Base-by-base conservation (phyloP, 1,140 invertebrate genomes). In the Nasonia vitripennis region DNA sequence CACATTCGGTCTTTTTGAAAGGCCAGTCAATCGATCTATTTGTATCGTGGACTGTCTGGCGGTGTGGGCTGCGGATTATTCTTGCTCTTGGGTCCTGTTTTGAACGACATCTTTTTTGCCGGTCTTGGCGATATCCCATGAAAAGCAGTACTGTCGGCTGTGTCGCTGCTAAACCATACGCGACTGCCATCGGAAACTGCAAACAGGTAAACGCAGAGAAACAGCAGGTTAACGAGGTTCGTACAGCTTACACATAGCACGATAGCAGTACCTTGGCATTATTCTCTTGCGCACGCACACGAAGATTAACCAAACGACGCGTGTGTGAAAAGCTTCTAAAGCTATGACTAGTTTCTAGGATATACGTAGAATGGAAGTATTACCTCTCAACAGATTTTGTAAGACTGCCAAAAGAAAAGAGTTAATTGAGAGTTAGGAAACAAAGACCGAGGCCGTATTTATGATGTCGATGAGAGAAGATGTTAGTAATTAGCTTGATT, bases 41-140 rank as follows among this genome's bases (percentile, higher is more conserved):
- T 93, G 81, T 93, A 93, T 88, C 92, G 90, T 20, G 93, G 93
- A 90, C 93, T 93, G 78, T 93, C 93, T 7, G 93, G 93, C 37
- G 93, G 93, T 9, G 93, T 93, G 0, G 91, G 87, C 82, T 93
- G 92, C 9, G 91, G 85, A 81, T 87, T 90, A 48, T 89, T 87
- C 70, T 89, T 92, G 78, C 91, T 91, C 78, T 93, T 93, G 34
- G 92, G 90, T 68, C 92, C 92, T 12, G 91, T 91, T 82, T 93
- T 93, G 84, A 94, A 94, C 20, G 93, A 94, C 91, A 94, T 92
- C 87, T 94, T 94, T 86, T 94, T 94, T 45, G 93, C 90, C 1
- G 94, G 93, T 86, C 94, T 90, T n/a, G 94, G 93, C 37, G 94
- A 94, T 86, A 94, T 94, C 11, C 94, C 94, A 82, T 93, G 93